phyloP scores from a whole-genome alignment of 1,140 invertebrate species.

The Drosophila busckii region DNA sequence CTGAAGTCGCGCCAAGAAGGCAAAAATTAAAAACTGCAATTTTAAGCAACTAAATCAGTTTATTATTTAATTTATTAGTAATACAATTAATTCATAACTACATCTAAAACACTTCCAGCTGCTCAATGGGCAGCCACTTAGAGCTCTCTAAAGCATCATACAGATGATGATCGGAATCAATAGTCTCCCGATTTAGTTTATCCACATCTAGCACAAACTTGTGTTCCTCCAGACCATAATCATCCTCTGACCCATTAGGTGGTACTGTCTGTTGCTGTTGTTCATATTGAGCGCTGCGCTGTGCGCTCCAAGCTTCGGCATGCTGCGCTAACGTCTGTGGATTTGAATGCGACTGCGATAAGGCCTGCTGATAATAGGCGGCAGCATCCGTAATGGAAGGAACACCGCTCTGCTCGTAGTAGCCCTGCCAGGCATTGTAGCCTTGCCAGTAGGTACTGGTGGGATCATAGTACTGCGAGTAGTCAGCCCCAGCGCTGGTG shows the following conservation, averaged over 20 bases:
- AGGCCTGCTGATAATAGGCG: constrained; percentile 72
- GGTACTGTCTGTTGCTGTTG: constrained; percentile 52
- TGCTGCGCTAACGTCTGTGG: constrained; percentile 68
- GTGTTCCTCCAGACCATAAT: constrained; percentile 82
- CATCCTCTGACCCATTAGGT: constrained; percentile 45
- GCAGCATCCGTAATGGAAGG: constrained; percentile 72
- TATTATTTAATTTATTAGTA: neutral
- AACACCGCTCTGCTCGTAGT: constrained; percentile 78
- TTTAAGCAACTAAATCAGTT: neutral
- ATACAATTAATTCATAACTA: neutral
- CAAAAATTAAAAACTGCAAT: neutral
- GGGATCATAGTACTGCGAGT: constrained; percentile 86
- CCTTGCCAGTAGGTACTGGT: constrained; percentile 84
- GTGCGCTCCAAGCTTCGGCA: constrained; percentile 75
- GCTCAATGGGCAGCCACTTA: constrained; percentile 86
- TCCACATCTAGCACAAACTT: constrained; percentile 86
- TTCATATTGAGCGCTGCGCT: constrained; percentile 66
- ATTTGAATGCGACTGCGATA: constrained; percentile 70
- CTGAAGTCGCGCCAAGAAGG: too few species aligned
- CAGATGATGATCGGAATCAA: constrained; percentile 86
- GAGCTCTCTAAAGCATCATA: constrained; percentile 91
- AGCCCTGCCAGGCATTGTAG: constrained; percentile 79
- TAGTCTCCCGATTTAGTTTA: constrained; percentile 85
- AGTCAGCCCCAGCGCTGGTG: constrained; percentile 78
- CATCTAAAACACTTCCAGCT: constrained; percentile 80